Evolutionary conservation across 2,888 invertebrate species (phyloP), one percentile per base, ranked within the genome.

Genomic region (Sphaerophoria taeniata): DNA sequence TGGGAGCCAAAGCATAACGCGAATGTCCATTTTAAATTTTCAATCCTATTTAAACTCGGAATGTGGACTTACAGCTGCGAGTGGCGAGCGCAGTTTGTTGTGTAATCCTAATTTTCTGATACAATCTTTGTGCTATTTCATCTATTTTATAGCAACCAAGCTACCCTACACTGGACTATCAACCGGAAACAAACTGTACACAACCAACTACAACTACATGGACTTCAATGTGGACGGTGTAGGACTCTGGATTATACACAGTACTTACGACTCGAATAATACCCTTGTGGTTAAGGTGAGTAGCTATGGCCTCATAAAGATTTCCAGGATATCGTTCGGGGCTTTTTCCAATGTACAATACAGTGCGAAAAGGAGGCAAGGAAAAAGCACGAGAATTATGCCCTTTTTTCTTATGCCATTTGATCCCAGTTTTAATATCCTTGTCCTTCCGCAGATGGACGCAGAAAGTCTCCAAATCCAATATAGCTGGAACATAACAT

Each of bases 151-250:
- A 92, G 91, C 88, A 34, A 87, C 88, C 47, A 92, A 93, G 87
- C 89, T 95, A 70, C 93, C 93, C 24, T 92, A 93, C 73, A 91
- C 94, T 43, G 92, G 93, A 49, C 91, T 93, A 76, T 92, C 93
- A 67, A 91, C 92, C 33, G 91, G 92, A 24, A 94, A 94, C 90
- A 93, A 93, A 86, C 93, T 98, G 4, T 98, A 98, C 91, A 94
- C 95, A 4, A 94, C 95, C 0, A 95, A 96, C 88, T 95, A 95
- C 90, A 97, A 97, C 90, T 96, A 96, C 93, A 96, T 98, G 89
- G 99, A 99, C 91, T 97, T 99, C 89, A 96, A 96, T 88, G 96
- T 97, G 0, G 99, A 99, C 90, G 99, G 99, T 91, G 99, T 99
- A 90, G 99, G 99, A 7, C 93, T 99, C 9, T 99, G 99, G 99